Evolutionary conservation across 2,888 invertebrate genomes (phyloP), one percentile per base, ranked within the genome.

Genomic region (Julus scanicus): DNA sequence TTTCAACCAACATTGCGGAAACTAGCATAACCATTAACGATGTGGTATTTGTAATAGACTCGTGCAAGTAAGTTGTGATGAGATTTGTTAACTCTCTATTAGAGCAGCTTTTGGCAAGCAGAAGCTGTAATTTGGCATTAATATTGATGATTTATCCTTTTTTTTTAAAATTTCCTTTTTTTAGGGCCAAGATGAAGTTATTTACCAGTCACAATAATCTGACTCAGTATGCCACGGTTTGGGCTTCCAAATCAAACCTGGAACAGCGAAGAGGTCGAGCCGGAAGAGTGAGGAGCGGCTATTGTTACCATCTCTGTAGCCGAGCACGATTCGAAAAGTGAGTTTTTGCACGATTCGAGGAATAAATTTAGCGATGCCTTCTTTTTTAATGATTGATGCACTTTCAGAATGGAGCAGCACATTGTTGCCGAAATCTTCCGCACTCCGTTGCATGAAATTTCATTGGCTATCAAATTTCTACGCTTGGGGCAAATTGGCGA

Each of bases 161-260:
- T 6, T 44, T 44, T 5, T 44, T 44, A 6, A 44, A 44, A 44
- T 6, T 44, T 89, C 15, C 86, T 88, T 86, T 88, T 90, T 91
- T 57, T 90, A 93, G 93, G 92, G 97, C 98, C 0, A 98, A 99
- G 92, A 97, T 99, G 95, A 99, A 99, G 92, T 94, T 99, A 91
- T 99, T 99, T 92, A 99, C 99, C 0, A 97, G 98, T 0, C 98
- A 99, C 92, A 99, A 99, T 92, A 99, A 99, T 92, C 97, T 99
- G 96, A 99, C 99, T 0, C 98, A 98, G 91, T 99, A 99, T 92
- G 98, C 98, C 0, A 99, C 99, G 0, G 98, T 94, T n/a, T 94
- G 93, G 93, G 98, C 98, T 0, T 97, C 98, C 89, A 95, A 95
- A 92, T 98, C 98, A 0, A 99, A 99, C 93, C 93, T 99, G 89